Evolutionary conservation across 2,113 vertebrate genomes (phyloP), one percentile per base, ranked within the genome.

Genomic region (Pluvialis apricaria): DNA sequence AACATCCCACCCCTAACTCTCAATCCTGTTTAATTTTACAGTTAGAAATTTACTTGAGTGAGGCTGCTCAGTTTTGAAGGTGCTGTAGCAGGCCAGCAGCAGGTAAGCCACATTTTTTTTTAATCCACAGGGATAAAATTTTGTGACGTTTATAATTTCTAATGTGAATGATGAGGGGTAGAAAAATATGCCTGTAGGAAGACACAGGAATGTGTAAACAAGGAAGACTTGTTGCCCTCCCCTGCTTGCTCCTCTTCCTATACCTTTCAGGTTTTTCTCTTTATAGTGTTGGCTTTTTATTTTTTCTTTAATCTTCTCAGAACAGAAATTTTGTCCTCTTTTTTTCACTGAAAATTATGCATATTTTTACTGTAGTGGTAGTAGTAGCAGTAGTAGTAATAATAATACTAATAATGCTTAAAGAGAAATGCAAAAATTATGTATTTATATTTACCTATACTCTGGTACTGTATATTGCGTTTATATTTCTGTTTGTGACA

Each of bases 141-240:
- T 1, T 29, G 28, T 62, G 20, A 64, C 31, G 32, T 57, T 36
- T 58, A 4, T 25, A 10, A 28, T 58, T 58, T 77, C 9, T 54
- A 45, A 58, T 54, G 3, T 38, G 22, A 86, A 31, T 38, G 4
- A 18, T 12, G 6, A 54, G 11, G 62, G 1, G 11, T 13, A 15
- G 28, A 52, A 82, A 86, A 78, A n/a, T 4, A 29, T 6, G 2
- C 26, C 11, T 75, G 10, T 26, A 45, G 13, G 7, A 89, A 65
- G 38, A 13, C 31, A 60, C 0, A 4, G 10, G 17, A 54, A 20
- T 0, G 0, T 6, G 7, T n/a, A 20, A 80, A 55, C 7, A 66
- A 40, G 31, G 9, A 72, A 31, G 10, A 31, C 10, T 12, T 55
- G 5, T 45, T 55, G 5, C 34, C 29, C 20, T 34, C 22, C 7